Conservation (phyloP, 64 coral and sea anemone species). For the Montipora efflorescens region DNA sequence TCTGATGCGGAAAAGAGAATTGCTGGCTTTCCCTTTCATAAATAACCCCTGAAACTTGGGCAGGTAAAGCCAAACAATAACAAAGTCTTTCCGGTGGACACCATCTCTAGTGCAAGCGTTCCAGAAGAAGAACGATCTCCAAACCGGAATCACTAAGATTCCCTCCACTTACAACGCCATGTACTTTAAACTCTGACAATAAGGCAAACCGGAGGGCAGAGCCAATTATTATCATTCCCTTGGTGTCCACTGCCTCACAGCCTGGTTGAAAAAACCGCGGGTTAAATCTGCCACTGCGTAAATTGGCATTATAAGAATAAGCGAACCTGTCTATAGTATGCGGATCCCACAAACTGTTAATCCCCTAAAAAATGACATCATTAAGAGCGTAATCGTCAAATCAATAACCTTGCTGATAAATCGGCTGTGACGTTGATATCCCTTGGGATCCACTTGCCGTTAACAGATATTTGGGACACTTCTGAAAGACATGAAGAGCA, state of each 20-base stretch:
- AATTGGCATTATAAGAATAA: background rate
- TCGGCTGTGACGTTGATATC: constrained; percentile 33
- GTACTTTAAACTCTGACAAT: constrained; percentile 21
- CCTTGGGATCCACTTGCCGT: constrained; percentile 53
- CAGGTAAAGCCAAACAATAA: constrained; percentile 32
- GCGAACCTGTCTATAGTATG: constrained; percentile 46
- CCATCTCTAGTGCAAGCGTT: constrained; percentile 11
- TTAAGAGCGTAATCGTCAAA: background rate
- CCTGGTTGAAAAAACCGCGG: constrained; percentile 14
- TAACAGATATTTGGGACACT: constrained; percentile 5
- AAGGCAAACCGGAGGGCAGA: constrained; percentile 43
- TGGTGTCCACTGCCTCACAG: constrained; percentile 50
- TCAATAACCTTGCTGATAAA: too few relatives aligned
- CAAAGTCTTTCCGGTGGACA: constrained; percentile 44
- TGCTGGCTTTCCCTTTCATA: constrained; percentile 15
- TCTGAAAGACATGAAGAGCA: constrained; percentile 32
- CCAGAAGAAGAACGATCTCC: constrained; percentile 21
- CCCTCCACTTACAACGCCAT: constrained; percentile 33
- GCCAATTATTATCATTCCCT: constrained; percentile 45
- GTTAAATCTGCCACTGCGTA: constrained; percentile 7
- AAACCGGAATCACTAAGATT: constrained; percentile 15
- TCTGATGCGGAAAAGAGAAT: background rate
- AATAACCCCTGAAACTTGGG: constrained; percentile 13
- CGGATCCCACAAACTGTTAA: constrained; percentile 42
- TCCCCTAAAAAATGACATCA: constrained; percentile 7